Percentiles rank a stretch among this genome's conserved stretches.
Conservation (phyloP, 2,113 vertebrate genomes). For the Chionomys nivalis region DNA sequence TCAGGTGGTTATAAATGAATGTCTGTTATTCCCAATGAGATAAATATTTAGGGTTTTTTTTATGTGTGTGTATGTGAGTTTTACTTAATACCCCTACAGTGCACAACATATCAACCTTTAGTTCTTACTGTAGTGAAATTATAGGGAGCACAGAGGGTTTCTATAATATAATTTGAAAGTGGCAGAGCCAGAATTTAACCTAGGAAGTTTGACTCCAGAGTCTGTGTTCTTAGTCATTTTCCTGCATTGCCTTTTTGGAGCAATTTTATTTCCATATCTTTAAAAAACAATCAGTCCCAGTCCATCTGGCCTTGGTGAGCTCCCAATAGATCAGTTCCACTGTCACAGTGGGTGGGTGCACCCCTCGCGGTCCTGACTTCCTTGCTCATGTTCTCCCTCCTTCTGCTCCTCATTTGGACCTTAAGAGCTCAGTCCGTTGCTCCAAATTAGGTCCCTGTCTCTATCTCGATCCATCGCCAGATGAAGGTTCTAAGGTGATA, state of each 20-base stretch:
- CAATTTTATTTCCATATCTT: slow-evolving; percentile 1
- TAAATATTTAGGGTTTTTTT: neutral
- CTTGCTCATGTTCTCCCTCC: too few species aligned
- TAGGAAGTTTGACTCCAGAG: neutral
- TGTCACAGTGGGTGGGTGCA: too few species aligned
- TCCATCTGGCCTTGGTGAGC: too few species aligned
- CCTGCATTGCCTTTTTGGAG: neutral
- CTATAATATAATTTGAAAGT: neutral
- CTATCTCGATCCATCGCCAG: too few species aligned
- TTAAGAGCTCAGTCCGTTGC: too few species aligned
- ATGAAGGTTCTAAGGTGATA: too few species aligned
- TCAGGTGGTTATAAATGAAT: neutral
- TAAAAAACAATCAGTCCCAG: too few species aligned
- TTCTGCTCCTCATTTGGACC: too few species aligned
- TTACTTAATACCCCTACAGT: neutral
- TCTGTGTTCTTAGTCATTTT: neutral
- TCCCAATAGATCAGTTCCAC: too few species aligned
- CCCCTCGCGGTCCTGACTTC: too few species aligned
- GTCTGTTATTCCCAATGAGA: neutral
- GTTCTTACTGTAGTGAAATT: neutral
- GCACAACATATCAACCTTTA: neutral
- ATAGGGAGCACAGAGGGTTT: neutral
- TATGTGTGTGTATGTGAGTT: too few species aligned
- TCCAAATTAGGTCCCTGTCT: too few species aligned
- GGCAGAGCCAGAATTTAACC: neutral